phyloP scores from a whole-genome alignment of 2,888 invertebrate genomes.

The Therioaphis trifolii region DNA sequence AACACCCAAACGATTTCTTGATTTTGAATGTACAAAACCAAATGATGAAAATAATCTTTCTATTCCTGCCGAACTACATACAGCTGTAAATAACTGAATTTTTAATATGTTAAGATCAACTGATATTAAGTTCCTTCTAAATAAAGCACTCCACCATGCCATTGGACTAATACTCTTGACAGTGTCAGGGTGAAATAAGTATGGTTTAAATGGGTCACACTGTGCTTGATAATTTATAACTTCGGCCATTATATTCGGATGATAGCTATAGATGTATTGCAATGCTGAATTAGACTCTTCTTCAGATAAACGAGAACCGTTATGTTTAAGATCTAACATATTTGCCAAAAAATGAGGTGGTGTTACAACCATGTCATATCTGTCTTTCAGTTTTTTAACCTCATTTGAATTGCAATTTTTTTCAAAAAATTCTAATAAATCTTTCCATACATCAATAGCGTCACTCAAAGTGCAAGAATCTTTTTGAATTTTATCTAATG shows the following conservation, averaged over 20 bases:
- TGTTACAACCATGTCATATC: background rate
- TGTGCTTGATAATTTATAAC: background rate
- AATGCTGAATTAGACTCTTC: background rate
- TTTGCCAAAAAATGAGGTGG: background rate
- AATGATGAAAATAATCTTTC: background rate
- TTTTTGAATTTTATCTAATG: constrained; percentile 25
- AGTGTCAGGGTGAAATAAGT: background rate
- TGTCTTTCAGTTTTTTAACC: background rate
- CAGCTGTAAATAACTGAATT: no score
- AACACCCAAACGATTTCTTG: background rate
- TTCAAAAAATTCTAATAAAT: background rate
- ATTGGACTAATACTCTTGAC: background rate
- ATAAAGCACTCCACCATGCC: background rate
- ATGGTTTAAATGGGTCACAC: background rate
- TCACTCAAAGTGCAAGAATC: background rate
- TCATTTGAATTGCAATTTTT: background rate
- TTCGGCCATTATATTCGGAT: background rate
- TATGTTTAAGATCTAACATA: background rate
- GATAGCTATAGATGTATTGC: background rate
- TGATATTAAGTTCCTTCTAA: background rate
- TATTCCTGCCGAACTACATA: background rate
- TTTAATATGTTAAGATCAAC: no score
- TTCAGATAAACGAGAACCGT: background rate
- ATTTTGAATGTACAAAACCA: background rate
- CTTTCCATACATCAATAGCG: background rate